Conservation (phyloP, 2,797 vertebrate species). For the Muscicapa comitata region DNA sequence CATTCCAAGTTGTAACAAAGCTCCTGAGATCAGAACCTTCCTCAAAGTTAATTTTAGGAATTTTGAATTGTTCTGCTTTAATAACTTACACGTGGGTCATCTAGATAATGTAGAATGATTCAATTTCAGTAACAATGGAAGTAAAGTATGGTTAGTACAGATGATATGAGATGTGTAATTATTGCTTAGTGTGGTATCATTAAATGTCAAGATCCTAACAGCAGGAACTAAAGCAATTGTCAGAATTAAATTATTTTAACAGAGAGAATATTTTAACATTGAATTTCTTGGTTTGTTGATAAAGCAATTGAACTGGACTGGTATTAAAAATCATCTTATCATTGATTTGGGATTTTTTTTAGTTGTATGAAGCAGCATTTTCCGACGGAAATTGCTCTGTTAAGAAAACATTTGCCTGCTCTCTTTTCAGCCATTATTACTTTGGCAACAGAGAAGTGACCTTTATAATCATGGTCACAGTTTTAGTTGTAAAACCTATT, state of each 20-base stretch:
- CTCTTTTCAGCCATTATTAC: background rate
- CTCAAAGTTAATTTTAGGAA: background rate
- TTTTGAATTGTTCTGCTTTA: background rate
- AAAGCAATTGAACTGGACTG: background rate
- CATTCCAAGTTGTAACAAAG: background rate
- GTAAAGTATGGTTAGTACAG: background rate
- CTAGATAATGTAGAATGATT: background rate
- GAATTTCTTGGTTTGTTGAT: background rate
- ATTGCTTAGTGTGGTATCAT: background rate
- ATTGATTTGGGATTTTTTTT: background rate
- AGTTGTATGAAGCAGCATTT: background rate
- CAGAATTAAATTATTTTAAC: background rate
- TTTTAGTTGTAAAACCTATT: background rate
- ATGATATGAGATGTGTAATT: background rate
- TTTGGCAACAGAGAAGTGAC: background rate
- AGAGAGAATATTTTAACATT: background rate
- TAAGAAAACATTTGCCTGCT: background rate
- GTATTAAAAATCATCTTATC: background rate
- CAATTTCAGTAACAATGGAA: background rate
- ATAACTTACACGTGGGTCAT: background rate
- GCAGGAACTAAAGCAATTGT: background rate
- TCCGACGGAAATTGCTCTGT: background rate
- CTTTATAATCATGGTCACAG: background rate
- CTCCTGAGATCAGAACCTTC: background rate
- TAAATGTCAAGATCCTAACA: background rate